These are phyloP conservation scores for Plutomurus gul DNA, from an alignment of 1,140 invertebrate genomes.

Conservation along the genomic window DNA sequence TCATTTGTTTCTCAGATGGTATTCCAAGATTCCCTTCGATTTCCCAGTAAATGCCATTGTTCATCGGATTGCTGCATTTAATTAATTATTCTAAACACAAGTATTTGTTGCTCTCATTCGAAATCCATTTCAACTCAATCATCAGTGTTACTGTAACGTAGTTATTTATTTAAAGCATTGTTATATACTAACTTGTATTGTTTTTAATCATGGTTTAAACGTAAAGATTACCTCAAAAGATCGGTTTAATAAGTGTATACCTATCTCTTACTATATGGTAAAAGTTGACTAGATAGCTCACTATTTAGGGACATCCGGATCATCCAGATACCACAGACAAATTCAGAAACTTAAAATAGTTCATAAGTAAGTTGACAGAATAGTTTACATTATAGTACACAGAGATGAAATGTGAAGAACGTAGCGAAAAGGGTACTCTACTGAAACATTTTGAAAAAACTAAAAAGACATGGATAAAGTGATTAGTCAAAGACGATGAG, in stretches of 20 bases:
- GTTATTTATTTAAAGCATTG: conserved; percentile 26
- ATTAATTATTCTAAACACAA: conserved; percentile 9
- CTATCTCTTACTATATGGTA: neutral
- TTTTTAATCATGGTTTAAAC: conserved; percentile 13
- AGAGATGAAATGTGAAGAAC: too few species aligned
- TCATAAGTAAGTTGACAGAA: too few species aligned
- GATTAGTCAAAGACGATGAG: too few species aligned
- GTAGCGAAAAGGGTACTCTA: too few species aligned
- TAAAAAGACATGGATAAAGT: too few species aligned
- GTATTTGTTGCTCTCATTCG: neutral
- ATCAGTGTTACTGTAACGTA: conserved; percentile 14
- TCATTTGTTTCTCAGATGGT: neutral
- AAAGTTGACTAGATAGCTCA: conserved; percentile 26
- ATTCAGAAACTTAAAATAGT: conserved; percentile 13
- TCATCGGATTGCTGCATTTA: conserved; percentile 12
- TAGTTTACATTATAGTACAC: too few species aligned
- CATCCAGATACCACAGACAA: conserved; percentile 9
- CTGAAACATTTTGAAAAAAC: too few species aligned
- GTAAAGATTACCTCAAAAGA: conserved; percentile 6
- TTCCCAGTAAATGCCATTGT: conserved; percentile 23
- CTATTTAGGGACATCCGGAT: conserved; percentile 2
- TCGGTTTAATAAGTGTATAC: neutral
- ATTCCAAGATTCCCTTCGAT: conserved; percentile 18
- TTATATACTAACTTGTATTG: conserved; percentile 1
- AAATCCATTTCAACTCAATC: conserved; percentile 14